Conservation (phyloP, 1,140 invertebrate genomes). For the Calosoma granatense region DNA sequence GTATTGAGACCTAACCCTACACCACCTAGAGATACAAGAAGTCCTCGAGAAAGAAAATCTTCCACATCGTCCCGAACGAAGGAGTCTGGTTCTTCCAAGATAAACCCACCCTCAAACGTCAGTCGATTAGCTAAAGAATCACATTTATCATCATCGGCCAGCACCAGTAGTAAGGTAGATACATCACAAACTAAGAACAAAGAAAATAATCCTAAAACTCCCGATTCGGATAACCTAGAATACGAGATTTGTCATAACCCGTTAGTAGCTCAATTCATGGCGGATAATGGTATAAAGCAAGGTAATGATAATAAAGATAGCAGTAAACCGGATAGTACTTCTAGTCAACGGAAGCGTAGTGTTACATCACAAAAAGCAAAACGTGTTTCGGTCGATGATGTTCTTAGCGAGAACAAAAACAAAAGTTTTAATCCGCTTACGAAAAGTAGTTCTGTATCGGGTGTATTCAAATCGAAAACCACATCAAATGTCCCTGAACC, state of each 20-base stretch:
- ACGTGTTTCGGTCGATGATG: slow-evolving; percentile 19
- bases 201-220: background rate
- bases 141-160: background rate
- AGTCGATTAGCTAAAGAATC: background rate
- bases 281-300: slow-evolving; percentile 25
- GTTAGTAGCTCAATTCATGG: slow-evolving; percentile 26
- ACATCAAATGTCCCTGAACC: background rate
- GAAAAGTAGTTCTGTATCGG: slow-evolving; percentile 13
- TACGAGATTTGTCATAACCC: slow-evolving; percentile 19
- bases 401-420: slow-evolving; percentile 13
- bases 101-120: background rate
- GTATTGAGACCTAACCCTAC: background rate
- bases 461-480: slow-evolving; percentile 6
- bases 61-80: slow-evolving; percentile 9
- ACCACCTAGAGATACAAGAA: background rate
- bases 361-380: background rate
- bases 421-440: slow-evolving; percentile 9
- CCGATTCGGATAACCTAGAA: background rate
- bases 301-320: slow-evolving; percentile 13
- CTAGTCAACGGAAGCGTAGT: background rate
- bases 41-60: background rate
- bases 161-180: background rate
- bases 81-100: background rate
- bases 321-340: background rate
- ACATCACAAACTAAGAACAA: background rate